Conservation (phyloP, 2,113 vertebrate species). For the Pelobates fuscus region DNA sequence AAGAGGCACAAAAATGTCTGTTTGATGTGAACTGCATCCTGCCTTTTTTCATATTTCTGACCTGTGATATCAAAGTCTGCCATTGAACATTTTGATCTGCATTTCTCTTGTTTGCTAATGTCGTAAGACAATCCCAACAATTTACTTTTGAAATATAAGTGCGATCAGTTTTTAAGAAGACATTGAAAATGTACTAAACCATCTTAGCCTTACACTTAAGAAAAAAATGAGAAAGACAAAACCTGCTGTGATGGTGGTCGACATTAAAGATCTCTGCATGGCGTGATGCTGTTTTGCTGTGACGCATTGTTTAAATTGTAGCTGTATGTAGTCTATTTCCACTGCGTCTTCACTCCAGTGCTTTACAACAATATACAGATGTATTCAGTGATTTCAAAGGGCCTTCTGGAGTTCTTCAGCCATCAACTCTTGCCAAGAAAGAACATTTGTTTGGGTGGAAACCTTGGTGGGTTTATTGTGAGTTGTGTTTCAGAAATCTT, state of each 20-base stretch:
- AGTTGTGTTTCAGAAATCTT: conserved; percentile 26
- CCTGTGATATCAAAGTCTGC: conserved; percentile 48
- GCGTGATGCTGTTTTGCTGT: not conserved
- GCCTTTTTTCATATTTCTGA: conserved; percentile 44
- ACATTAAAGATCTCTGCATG: conserved; percentile 1
- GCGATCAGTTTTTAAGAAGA: not conserved
- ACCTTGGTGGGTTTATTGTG: conserved; percentile 28
- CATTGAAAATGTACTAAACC: too few relatives aligned
- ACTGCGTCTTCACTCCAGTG: conserved; percentile 21
- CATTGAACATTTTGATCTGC: conserved; percentile 46
- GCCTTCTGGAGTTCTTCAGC: conserved; percentile 42
- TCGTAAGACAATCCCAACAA: conserved; percentile 11
- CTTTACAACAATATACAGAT: conserved; percentile 28
- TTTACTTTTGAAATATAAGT: not conserved
- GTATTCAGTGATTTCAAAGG: conserved; percentile 39
- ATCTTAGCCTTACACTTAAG: too few relatives aligned
- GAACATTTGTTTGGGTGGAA: conserved; percentile 48
- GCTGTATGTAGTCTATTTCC: conserved; percentile 20
- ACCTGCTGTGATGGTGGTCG: not conserved
- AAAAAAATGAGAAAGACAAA: too few relatives aligned
- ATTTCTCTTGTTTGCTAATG: conserved; percentile 6
- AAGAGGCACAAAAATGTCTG: conserved; percentile 40
- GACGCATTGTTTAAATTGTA: conserved; percentile 19
- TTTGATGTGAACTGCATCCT: conserved; percentile 44
- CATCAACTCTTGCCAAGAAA: conserved; percentile 19